Conservation (phyloP, 2,113 vertebrate genomes). For the Xiphophorus maculatus region DNA sequence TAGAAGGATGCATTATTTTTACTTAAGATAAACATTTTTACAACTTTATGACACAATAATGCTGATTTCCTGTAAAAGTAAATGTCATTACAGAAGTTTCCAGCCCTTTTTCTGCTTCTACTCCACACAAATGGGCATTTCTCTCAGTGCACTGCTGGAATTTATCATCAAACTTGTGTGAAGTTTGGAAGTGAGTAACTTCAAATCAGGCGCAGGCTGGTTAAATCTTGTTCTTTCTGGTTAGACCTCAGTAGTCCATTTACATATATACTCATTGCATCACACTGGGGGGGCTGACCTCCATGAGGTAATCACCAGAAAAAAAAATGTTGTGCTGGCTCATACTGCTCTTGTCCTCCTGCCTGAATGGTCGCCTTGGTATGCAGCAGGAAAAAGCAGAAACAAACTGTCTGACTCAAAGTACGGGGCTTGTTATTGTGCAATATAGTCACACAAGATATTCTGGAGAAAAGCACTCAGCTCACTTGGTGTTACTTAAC, state of each 20-base stretch:
- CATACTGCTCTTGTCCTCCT: not conserved
- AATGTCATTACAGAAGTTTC: not conserved
- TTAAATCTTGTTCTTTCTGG: conserved; percentile 78
- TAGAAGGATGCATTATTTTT: not conserved
- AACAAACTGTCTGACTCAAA: not conserved
- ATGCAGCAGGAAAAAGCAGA: conserved; percentile 11
- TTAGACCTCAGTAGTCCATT: conserved; percentile 64
- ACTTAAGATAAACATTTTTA: not conserved
- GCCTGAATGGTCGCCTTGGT: not conserved
- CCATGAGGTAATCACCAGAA: conserved; percentile 41
- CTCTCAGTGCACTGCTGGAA: conserved; percentile 46
- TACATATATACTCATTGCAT: conserved; percentile 75
- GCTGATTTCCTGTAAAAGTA: not conserved
- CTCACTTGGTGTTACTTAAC: not conserved
- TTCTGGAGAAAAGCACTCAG: not conserved
- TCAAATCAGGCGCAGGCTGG: conserved; percentile 70
- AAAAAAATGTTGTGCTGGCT: conserved; percentile 23
- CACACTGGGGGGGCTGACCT: conserved; percentile 60
- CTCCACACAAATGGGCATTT: conserved; percentile 20
- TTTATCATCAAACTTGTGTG: conserved; percentile 61
- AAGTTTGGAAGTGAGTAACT: conserved; percentile 63
- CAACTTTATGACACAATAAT: not conserved
- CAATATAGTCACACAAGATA: too few species aligned
- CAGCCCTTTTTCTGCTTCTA: not conserved
- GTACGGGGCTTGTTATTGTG: not conserved